These are phyloP conservation scores for Lates calcarifer DNA, from an alignment of 2,113 vertebrate species.

Conservation along the genomic window DNA sequence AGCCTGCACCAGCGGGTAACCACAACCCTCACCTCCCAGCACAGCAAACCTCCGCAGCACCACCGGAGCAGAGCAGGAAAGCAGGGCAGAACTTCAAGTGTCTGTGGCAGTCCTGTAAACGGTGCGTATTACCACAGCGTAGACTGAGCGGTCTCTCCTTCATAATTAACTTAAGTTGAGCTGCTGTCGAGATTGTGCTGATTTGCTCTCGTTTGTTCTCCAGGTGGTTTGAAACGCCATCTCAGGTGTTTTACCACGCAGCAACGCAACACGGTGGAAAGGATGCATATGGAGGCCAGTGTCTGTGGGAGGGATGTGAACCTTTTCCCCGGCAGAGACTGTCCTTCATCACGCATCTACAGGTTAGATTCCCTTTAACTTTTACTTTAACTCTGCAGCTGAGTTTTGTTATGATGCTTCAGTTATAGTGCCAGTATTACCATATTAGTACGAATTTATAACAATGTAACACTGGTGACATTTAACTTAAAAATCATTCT, in stretches of 20 bases:
- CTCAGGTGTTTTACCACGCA: conserved; percentile 98
- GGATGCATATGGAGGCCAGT: conserved; percentile 94
- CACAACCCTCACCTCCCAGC: conserved; percentile 86
- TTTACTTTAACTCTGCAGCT: neutral
- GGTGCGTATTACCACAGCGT: conserved; percentile 81
- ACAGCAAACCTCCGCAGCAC: conserved; percentile 82
- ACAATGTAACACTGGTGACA: neutral
- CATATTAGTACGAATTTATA: neutral
- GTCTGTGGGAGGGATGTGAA: conserved; percentile 98
- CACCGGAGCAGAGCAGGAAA: conserved; percentile 90
- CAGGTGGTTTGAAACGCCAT: conserved; percentile 99
- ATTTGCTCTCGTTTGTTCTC: neutral
- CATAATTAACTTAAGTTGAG: neutral
- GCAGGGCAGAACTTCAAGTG: conserved; percentile 99
- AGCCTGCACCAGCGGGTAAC: conserved; percentile 85
- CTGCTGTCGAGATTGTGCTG: neutral
- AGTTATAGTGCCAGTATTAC: no score
- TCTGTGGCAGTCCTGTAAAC: conserved; percentile 99
- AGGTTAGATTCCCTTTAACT: conserved; percentile 88
- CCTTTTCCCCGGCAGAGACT: conserved; percentile 97
- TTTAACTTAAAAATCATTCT: neutral
- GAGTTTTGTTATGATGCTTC: neutral
- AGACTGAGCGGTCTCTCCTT: rapidly evolving
- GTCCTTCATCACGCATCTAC: conserved; percentile 98
- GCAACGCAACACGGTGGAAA: conserved; percentile 96